Evolutionary conservation across 23 tunicate species (phyloP).

Genomic region (Phallusia fumigata): DNA sequence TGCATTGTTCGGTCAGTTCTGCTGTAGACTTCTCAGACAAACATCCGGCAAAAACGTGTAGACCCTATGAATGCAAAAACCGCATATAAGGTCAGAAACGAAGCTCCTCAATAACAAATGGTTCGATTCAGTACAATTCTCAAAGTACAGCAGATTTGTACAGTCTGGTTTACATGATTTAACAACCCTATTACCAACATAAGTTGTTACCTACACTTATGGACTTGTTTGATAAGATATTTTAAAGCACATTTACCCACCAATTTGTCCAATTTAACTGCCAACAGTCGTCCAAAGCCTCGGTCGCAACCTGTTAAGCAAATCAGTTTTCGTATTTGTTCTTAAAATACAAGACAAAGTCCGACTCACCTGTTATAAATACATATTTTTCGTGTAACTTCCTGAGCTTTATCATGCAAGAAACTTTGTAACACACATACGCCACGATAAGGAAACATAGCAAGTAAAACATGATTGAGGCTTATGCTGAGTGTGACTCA

Average conservation of each 20-base stretch:
- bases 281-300: background rate
- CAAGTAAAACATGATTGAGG: background rate
- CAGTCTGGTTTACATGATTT: too few relatives aligned
- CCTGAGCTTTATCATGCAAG: background rate
- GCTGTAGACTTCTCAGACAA: background rate
- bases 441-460: background rate
- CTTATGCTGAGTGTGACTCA: too few relatives aligned
- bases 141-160: too few relatives aligned
- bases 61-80: background rate
- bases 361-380: background rate
- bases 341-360: background rate
- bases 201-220: too few relatives aligned
- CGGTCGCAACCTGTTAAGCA: background rate
- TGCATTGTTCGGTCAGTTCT: background rate
- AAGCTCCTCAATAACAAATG: too few relatives aligned
- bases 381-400: constrained; percentile 1
- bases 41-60: constrained; percentile 5
- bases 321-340: background rate
- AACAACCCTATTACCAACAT: too few relatives aligned
- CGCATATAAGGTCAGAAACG: background rate
- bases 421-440: background rate
- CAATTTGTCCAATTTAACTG: background rate
- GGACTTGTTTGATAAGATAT: too few relatives aligned
- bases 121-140: too few relatives aligned
- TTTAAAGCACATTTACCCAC: background rate